Base-by-base conservation (phyloP, 2,113 vertebrate species). In the Clinocottus analis region DNA sequence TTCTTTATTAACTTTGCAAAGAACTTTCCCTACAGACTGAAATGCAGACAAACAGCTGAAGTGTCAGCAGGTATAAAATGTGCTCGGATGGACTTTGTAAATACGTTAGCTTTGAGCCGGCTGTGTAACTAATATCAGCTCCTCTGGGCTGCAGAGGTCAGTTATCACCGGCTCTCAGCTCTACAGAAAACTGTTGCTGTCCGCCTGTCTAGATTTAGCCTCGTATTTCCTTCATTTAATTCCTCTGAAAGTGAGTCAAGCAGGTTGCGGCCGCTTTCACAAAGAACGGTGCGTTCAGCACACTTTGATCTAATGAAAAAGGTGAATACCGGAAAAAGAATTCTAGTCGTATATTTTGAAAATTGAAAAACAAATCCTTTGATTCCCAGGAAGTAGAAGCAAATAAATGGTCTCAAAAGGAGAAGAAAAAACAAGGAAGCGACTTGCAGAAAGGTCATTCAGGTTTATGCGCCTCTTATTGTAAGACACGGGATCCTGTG, bases 1-100 rank as follows among this genome's bases (percentile, higher is more conserved):
- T 87, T 84, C 85, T 91, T 92, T 92, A 93, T 92, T 91, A 90
- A 90, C 89, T 92, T 92, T 91, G 74, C 84, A 56, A 78, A 79
- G 82, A 90, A 82, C 75, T 23, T 80, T 93, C 90, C 89, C 92
- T 12, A 39, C 45, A 85, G 87, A 88, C 61, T 80, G 2, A 2
- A 58, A 81, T 31, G 80, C 64, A 62, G 78, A 89, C 87, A 82
- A 89, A 92, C 91, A 91, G 87, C 78, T 85, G 82, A 91, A 75
- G 88, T 77, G 89, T 93, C 91, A 93, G 91, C 92, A 92, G 86
- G 88, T 89, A 79, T 69, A 86, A 87, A 93, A 91, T 85, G 86
- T 87, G 88, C 89, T 90, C 88, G 87, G 82, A 89, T 66, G 64
- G 85, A 87, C 84, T 82, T 87, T 90, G 85, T 87, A 91, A 93